A percentile compares a stretch with the other conserved stretches of the same genome.
These are phyloP conservation scores for Dipodomys merriami DNA, from an alignment of 2,113 vertebrate genomes.

Conservation along the genomic window DNA sequence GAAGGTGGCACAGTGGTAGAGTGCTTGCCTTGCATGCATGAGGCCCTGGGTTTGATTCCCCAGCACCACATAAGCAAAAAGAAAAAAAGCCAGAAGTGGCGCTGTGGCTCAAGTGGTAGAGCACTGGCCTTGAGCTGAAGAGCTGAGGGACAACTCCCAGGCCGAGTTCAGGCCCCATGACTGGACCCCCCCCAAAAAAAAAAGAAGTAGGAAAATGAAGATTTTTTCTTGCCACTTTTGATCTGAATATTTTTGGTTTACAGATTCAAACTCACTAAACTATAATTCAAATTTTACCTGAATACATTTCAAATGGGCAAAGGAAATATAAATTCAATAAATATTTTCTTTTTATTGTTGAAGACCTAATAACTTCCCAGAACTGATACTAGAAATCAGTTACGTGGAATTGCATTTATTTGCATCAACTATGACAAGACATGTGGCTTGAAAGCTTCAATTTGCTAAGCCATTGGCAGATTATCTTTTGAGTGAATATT, in stretches of 20 bases:
- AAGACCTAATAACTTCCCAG: slow-evolving; percentile 11
- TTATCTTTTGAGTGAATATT: slow-evolving; percentile 44
- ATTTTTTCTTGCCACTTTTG: slow-evolving; percentile 25
- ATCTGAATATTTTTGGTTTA: not conserved
- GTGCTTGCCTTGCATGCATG: too few species aligned
- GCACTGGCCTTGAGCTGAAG: too few species aligned
- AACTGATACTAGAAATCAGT: slow-evolving; percentile 54
- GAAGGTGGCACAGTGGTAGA: too few species aligned
- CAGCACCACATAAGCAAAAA: too few species aligned
- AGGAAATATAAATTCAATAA: slow-evolving; percentile 56
- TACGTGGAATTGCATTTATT: slow-evolving; percentile 51
- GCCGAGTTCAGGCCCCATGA: too few species aligned
- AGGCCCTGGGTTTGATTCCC: too few species aligned
- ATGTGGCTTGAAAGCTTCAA: not conserved
- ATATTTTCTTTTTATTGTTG: slow-evolving; percentile 27
- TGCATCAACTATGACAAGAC: slow-evolving; percentile 40
- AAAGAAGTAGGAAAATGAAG: not conserved
- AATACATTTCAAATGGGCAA: slow-evolving; percentile 46
- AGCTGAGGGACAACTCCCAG: too few species aligned
- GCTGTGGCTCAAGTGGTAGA: too few species aligned
- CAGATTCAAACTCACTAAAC: slow-evolving; percentile 42
- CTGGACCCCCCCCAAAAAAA: not conserved
- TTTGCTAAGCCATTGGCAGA: slow-evolving; percentile 16
- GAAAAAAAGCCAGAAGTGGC: too few species aligned
- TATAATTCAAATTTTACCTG: slow-evolving; percentile 19